phyloP scores from a whole-genome alignment of 2,888 invertebrate species.

The Parthenolecanium corni region DNA sequence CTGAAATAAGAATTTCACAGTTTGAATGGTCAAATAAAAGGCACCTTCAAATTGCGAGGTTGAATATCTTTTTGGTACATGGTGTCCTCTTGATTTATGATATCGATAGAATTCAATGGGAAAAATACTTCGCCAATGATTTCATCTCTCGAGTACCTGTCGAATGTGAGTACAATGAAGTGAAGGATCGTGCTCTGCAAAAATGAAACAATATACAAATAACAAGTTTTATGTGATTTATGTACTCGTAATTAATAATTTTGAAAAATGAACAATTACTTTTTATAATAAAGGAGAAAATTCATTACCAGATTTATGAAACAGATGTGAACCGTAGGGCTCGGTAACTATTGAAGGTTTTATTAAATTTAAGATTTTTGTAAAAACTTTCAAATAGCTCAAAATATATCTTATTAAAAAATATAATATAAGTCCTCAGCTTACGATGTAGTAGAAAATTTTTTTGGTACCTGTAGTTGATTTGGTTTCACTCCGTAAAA shows the following conservation, averaged over 20 bases:
- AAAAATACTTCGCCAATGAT: constrained; percentile 95
- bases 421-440: no score
- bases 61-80: constrained; percentile 79
- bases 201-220: constrained; percentile 9
- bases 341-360: no score
- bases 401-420: no score
- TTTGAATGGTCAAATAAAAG: background rate
- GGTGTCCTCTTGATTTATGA: constrained; percentile 60
- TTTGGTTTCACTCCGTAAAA: constrained; percentile 86
- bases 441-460: no score
- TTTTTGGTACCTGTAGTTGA: constrained; percentile 52
- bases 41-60: constrained; percentile 70
- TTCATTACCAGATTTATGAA: no score
- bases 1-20: no score
- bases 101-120: constrained; percentile 55
- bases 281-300: no score
- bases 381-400: no score
- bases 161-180: constrained; percentile 87
- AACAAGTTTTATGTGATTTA: background rate
- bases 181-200: constrained; percentile 73
- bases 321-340: no score
- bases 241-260: no score
- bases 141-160: constrained; percentile 94
- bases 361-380: no score
- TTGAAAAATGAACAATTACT: no score